phyloP scores from a whole-genome alignment of 2,888 invertebrate genomes.

The Lasioglossum oenotherae region DNA sequence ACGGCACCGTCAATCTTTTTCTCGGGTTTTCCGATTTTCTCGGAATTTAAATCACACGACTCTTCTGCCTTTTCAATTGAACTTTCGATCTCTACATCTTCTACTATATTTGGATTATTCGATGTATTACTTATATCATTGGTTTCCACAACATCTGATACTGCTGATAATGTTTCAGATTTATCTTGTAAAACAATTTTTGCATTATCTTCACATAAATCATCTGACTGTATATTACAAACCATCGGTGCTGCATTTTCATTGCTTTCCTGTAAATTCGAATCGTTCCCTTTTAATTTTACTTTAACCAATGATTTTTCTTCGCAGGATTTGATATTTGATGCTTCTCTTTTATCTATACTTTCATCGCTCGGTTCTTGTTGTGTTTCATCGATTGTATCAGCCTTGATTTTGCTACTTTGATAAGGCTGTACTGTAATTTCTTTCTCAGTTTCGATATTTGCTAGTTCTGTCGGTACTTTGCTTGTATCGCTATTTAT shows the following conservation, averaged over 20 bases:
- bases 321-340: background rate
- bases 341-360: slow-evolving; percentile 15
- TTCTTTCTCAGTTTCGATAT: slow-evolving; percentile 6
- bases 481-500: background rate
- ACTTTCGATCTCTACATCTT: background rate
- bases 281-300: slow-evolving; percentile 13
- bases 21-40: background rate
- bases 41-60: background rate
- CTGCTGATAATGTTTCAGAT: slow-evolving; percentile 3
- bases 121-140: background rate
- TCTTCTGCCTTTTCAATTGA: background rate
- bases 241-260: background rate
- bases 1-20: slow-evolving; percentile 20
- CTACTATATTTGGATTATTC: slow-evolving; percentile 2
- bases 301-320: slow-evolving; percentile 34
- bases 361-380: slow-evolving; percentile 13
- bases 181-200: slow-evolving; percentile 34
- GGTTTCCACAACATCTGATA: slow-evolving; percentile 9
- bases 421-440: background rate
- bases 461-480: background rate
- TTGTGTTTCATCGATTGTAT: slow-evolving; percentile 6
- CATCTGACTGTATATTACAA: background rate
- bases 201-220: slow-evolving; percentile 22
- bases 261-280: slow-evolving; percentile 24
- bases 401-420: slow-evolving; percentile 5